Percentiles rank a stretch among this genome's conserved stretches.
Evolutionary conservation across 2,888 invertebrate species (phyloP).

Genomic region (Ischnus inquisitorius): DNA sequence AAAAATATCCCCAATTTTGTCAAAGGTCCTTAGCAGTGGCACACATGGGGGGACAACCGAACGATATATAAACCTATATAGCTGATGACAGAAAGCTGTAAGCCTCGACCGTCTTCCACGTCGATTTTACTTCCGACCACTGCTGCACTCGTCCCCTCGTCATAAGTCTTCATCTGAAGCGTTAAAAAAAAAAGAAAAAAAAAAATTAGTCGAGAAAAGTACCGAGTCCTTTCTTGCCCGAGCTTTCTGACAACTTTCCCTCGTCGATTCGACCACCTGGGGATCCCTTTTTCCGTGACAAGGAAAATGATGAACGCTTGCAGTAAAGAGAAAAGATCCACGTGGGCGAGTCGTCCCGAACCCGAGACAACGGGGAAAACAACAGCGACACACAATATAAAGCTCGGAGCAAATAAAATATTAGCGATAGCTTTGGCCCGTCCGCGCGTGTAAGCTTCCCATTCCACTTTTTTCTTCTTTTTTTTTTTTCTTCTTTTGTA

Average conservation of each 20-base stretch:
- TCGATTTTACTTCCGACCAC: constrained; percentile 11
- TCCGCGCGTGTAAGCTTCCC: constrained; percentile 38
- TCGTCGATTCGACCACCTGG: constrained; percentile 40
- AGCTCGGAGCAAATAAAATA: constrained; percentile 77
- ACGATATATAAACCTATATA: neutral
- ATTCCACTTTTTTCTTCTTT: neutral
- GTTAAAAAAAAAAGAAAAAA: constrained; percentile 14
- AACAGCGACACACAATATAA: constrained; percentile 69
- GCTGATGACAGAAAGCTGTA: neutral
- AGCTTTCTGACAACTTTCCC: constrained; percentile 31
- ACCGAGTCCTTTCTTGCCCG: constrained; percentile 11
- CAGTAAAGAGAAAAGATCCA: constrained; percentile 58
- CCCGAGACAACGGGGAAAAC: constrained; percentile 63
- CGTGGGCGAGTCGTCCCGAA: constrained; percentile 52
- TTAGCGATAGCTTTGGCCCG: constrained; percentile 74
- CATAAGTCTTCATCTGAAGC: neutral
- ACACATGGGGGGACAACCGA: neutral
- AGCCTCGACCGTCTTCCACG: neutral
- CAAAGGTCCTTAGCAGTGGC: neutral
- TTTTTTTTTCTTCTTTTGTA: neutral
- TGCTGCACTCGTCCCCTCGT: neutral
- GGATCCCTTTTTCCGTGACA: constrained; percentile 57
- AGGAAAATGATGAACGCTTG: constrained; percentile 45
- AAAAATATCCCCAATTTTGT: constrained; percentile 22
- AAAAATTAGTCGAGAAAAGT: neutral